Conservation (phyloP, 1,140 invertebrate species). For the Rhagoletis zephyria region DNA sequence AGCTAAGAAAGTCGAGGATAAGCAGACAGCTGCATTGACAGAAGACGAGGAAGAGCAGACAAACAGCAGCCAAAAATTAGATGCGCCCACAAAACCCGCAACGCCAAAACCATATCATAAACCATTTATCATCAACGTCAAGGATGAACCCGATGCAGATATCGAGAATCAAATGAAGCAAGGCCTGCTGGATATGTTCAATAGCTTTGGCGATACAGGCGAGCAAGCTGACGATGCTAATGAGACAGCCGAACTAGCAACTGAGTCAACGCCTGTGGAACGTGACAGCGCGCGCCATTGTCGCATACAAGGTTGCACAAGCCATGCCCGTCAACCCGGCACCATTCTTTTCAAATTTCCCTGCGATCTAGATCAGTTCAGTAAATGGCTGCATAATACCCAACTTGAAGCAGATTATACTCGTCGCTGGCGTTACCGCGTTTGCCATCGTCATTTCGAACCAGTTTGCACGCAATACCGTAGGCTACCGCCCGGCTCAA, state of each 20-base stretch:
- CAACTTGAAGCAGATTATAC: constrained; percentile 62
- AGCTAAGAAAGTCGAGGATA: neutral
- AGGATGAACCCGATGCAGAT: neutral
- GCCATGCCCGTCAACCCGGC: constrained; percentile 53
- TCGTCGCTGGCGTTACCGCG: constrained; percentile 66
- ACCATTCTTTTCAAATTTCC: constrained; percentile 66
- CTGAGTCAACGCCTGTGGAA: neutral
- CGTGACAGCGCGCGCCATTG: constrained; percentile 56
- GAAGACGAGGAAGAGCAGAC: neutral
- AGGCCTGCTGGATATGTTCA: constrained; percentile 32
- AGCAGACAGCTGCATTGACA: neutral
- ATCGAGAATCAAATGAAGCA: constrained; percentile 43
- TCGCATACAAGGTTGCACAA: constrained; percentile 63
- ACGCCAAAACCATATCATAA: constrained; percentile 13
- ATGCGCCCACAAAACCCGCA: neutral
- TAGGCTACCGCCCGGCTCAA: constrained; percentile 60
- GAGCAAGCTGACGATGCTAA: neutral
- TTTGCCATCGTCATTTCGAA: constrained; percentile 66
- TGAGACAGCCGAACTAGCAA: neutral
- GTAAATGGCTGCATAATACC: constrained; percentile 67
- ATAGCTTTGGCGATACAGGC: constrained; percentile 9
- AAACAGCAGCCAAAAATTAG: neutral
- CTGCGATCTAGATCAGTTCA: constrained; percentile 57
- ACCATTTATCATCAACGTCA: constrained; percentile 1
- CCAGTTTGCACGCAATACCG: constrained; percentile 60